These are phyloP conservation scores for Limenitis camilla DNA, from an alignment of 2,888 invertebrate genomes.

Conservation along the genomic window DNA sequence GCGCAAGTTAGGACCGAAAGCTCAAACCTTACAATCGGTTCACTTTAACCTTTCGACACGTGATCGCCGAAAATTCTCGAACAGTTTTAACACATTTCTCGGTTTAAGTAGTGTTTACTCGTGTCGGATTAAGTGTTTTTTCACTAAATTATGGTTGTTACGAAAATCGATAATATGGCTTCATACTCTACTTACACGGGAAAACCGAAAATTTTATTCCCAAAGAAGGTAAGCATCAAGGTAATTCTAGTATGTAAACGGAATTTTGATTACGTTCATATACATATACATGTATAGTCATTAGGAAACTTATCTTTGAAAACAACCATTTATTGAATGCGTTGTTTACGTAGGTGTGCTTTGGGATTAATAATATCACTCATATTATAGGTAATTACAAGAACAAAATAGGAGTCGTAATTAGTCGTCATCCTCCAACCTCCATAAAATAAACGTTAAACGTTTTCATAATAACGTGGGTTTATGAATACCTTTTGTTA, in stretches of 20 bases:
- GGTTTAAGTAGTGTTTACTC: constrained; percentile 51
- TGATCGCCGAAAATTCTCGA: constrained; percentile 66
- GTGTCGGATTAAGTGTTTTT: constrained; percentile 48
- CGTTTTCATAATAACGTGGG: constrained; percentile 8
- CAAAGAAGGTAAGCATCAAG: constrained; percentile 61
- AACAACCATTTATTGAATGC: constrained; percentile 12
- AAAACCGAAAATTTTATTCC: constrained; percentile 71
- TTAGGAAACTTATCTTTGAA: constrained; percentile 11
- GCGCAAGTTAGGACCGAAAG: constrained; percentile 39
- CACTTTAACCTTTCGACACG: constrained; percentile 38
- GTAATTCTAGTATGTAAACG: constrained; percentile 8
- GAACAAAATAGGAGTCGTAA: constrained; percentile 18
- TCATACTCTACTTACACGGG: constrained; percentile 68
- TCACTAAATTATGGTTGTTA: constrained; percentile 69
- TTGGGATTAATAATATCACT: constrained; percentile 12
- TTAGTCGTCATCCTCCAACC: constrained; percentile 12
- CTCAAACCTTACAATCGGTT: constrained; percentile 46
- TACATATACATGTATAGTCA: constrained; percentile 13
- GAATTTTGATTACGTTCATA: constrained; percentile 17
- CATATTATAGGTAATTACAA: constrained; percentile 9
- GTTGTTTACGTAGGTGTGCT: constrained; percentile 21
- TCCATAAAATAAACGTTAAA: constrained; percentile 4
- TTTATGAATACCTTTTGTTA: constrained; percentile 1
- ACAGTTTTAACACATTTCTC: constrained; percentile 40
- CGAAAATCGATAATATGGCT: constrained; percentile 70